Evolutionary conservation across 1,140 invertebrate genomes (phyloP).

Genomic region (Diploscapter pachys): DNA sequence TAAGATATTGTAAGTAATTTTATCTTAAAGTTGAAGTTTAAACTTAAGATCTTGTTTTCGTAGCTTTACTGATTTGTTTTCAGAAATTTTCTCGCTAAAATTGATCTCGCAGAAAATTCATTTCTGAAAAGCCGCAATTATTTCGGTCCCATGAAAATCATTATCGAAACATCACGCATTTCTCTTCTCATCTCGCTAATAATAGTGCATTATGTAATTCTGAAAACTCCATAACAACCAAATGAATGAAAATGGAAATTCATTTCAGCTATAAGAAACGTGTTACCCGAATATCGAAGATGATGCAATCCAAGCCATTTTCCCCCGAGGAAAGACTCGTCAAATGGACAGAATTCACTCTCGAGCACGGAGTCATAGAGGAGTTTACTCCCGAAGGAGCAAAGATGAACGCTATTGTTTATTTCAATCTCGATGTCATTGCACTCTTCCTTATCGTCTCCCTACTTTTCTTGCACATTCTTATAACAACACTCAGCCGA

Average conservation of each 20-base stretch:
- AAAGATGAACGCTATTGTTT: conserved; percentile 34
- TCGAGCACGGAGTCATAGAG: conserved; percentile 36
- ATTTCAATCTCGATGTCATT: conserved; percentile 40
- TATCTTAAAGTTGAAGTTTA: too few relatives aligned
- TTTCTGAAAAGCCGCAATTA: too few relatives aligned
- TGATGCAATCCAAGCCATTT: conserved; percentile 39
- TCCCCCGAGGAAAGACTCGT: conserved; percentile 35
- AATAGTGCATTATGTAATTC: background rate
- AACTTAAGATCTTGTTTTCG: too few relatives aligned
- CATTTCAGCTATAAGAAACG: conserved; percentile 37
- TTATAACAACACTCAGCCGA: too few relatives aligned
- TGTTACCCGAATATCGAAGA: conserved; percentile 28
- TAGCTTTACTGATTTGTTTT: too few relatives aligned
- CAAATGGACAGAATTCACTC: conserved; percentile 40
- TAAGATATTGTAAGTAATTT: too few relatives aligned
- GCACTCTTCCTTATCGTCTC: background rate
- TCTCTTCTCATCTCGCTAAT: background rate
- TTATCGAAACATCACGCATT: background rate
- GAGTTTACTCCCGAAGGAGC: conserved; percentile 30
- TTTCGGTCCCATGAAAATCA: background rate
- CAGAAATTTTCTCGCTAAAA: too few relatives aligned
- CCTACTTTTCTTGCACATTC: too few relatives aligned
- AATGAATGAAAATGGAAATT: background rate
- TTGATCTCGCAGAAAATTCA: too few relatives aligned
- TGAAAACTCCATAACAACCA: background rate